Evolutionary conservation across 2,888 invertebrate genomes (phyloP).

Genomic region (Rhaphigaster nebulosa): DNA sequence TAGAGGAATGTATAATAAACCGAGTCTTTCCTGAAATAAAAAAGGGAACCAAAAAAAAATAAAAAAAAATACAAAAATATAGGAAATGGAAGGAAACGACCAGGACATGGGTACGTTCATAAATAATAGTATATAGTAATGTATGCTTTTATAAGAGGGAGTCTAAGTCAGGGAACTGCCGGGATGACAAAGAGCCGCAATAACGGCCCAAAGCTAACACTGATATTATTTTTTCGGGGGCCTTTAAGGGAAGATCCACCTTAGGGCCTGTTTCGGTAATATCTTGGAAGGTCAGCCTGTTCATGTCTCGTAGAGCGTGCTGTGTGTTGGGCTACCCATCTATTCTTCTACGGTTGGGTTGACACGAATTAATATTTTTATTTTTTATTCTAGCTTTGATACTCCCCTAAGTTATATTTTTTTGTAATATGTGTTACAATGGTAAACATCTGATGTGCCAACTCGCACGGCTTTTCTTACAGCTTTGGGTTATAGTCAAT

Average conservation of each 20-base stretch:
- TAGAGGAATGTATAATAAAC: constrained; percentile 41
- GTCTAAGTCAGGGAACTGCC: neutral
- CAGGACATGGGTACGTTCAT: constrained; percentile 3
- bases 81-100: constrained; percentile 47
- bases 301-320: neutral
- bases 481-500: too few species aligned
- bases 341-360: neutral
- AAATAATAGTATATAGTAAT: constrained; percentile 48
- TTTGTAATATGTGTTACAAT: too few species aligned
- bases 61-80: neutral
- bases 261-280: neutral
- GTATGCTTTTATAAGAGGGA: constrained; percentile 38
- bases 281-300: neutral
- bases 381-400: neutral
- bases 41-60: neutral
- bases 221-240: constrained; percentile 40
- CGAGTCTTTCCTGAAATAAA: neutral
- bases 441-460: too few species aligned
- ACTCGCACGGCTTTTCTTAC: too few species aligned
- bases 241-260: neutral
- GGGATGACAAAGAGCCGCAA: constrained; percentile 35
- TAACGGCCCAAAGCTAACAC: constrained; percentile 43
- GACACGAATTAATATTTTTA: neutral
- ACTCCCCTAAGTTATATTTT: too few species aligned
- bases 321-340: neutral